Evolutionary conservation across 2,888 invertebrate species (phyloP), one percentile per base, ranked within the genome.

Genomic region (Limnephilus auricula): DNA sequence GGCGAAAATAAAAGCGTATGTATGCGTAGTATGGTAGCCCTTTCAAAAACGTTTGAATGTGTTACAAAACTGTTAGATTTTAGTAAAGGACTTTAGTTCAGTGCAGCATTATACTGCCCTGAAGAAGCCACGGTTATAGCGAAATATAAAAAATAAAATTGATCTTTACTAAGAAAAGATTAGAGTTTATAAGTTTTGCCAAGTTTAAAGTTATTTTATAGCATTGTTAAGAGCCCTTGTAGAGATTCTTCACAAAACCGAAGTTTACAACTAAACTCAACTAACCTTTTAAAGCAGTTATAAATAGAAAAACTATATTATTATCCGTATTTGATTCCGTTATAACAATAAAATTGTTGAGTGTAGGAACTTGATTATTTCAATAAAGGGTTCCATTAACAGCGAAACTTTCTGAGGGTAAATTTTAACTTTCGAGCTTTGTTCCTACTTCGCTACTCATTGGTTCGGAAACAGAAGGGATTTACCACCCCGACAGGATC

Each of bases 341-440:
- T n/a, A 65, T 65, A 65, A 65, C 65, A 65, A 65, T 65, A 65
- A 65, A 65, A 65, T 65, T 65, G 25, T 65, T 65, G 65, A 65
- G 65, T 65, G 65, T 65, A 65, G 65, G 32, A 50, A 50, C 86
- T 34, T 50, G 50, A 50, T 50, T 50, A 86, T 86, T 86, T 86
- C 86, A 86, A 86, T 86, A 32, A 65, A 50, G 86, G 86, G 86
- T 86, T 86, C 86, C 50, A 86, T 86, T 86, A 86, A 86, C 50
- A 84, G 84, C 40, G 37, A 31, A 86, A 86, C 50, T 86, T 86
- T 86, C 50, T 86, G 65, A 37, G 86, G 86, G 86, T 86, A 86
- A 50, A 86, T n/a, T 50, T 86, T 86, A 86, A 86, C 86, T 86
- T 86, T 18, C 30, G 85, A 50, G 65, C 86, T 37, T 86, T 50